Base-by-base conservation (phyloP, 2,797 vertebrate genomes). In the Clarias pachynema region DNA sequence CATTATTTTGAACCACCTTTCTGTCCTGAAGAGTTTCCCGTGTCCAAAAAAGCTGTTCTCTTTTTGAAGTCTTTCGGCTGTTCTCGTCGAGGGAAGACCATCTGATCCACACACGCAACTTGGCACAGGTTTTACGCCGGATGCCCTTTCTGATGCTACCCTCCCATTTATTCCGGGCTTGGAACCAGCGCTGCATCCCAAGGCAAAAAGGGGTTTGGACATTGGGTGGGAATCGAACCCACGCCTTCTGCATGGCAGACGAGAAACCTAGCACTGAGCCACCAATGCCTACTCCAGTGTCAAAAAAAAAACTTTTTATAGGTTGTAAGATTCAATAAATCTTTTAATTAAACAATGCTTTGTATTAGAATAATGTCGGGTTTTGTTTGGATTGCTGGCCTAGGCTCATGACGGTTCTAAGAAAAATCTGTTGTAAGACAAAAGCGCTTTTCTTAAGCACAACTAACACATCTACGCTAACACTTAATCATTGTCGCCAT, bases 401-500 rank as follows among this genome's bases (percentile, higher is more conserved):
- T 65, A 37, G 34, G 69, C 26, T 16, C 79, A 84, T 60, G 72
- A 40, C 78, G 84, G 77, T 69, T 84, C 84, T 85, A 86, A 84
- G 84, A 87, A 79, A 84, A 87, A 84, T 85, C 84, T 82, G 85
- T 53, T 14, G 49, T 14, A 53, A 53, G 12, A 79, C 84, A 44
- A 37, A 83, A 49, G 78, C 68, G 78, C 78, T 86, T 60, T 20
- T 70, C 74, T 86, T 85, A 82, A 79, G 81, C 66, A 65, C 86
- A 65, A 53, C 49, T 3, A 53, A 14, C 60, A 18, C 70, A 80
- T 84, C 86, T 81, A 79, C 49, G 84, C 83, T 88, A 70, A 87
- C 60, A 79, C 80, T 81, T 83, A 81, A 83, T 88, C 86, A 75
- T n/a, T 70, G 83, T 85, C 62, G 60, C 57, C 81, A 82, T 88